Evolutionary conservation across 2,113 vertebrate species (phyloP), one percentile per base, ranked within the genome.

Genomic region (Macheiramphus alcinus): DNA sequence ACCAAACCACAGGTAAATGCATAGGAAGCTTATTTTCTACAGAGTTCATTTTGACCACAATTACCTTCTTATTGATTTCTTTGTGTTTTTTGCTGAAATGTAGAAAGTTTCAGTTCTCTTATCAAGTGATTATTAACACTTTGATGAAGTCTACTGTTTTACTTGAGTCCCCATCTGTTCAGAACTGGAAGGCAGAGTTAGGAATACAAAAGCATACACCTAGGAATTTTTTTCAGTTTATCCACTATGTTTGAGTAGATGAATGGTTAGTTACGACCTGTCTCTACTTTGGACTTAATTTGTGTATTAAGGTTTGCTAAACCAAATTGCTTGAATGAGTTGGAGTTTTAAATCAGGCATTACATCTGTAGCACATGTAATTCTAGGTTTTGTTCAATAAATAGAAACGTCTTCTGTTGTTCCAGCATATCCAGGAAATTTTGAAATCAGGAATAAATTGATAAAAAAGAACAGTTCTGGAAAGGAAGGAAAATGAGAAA

Each of bases 31-130:
- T 80, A 52, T 56, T 86, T 95, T 81, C 65, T 78, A 40, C 15
- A 27, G 53, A 91, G 55, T 58, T 86, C 6, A 58, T 74, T 94
- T 45, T 78, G 22, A 78, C 50, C 66, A 84, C 63, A 76, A 84
- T 94, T 89, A 89, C 42, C 74, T 96, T 70, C 59, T 83, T 87
- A 95, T 58, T 67, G 80, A 95, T 84, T 91, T 91, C 3, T 47
- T 83, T 12, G 8, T 38, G 9, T 0, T 55, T 95, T 89, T 79
- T 74, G 38, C 84, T 91, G 73, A 79, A 90, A 88, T 26, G 38
- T 12, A 63, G 10, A 58, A 80, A 84, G 47, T 63, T 84, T 74
- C 25, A 55, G n/a, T 89, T 91, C 55, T 86, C 55, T 53, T 74
- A 87, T n/a, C 15, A 19, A 81, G 31, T 20, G 19, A 70, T 86